A percentile compares a stretch with the other conserved stretches of the same genome.
These are phyloP conservation scores for Sinohyriopsis cumingii DNA, from an alignment of 2,888 invertebrate species.

Conservation along the genomic window DNA sequence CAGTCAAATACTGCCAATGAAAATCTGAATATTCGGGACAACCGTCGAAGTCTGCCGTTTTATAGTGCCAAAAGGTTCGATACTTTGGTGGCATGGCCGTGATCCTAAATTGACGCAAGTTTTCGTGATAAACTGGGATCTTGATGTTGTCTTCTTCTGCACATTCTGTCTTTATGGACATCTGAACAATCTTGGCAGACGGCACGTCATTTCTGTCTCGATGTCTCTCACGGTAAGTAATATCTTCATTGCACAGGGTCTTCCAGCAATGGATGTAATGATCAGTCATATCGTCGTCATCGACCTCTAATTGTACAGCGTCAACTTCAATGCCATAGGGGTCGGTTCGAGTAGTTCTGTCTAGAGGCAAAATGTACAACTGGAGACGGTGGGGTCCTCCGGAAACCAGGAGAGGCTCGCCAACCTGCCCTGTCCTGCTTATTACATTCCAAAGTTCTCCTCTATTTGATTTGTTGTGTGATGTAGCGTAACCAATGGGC, in stretches of 20 bases:
- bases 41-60: conserved; percentile 24
- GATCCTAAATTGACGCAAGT: conserved; percentile 19
- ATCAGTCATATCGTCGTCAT: conserved; percentile 16
- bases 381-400: conserved; percentile 17
- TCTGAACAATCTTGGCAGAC: conserved; percentile 23
- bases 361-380: conserved; percentile 10
- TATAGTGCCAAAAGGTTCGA: conserved; percentile 25
- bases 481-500: conserved; percentile 9
- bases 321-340: conserved; percentile 23
- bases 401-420: conserved; percentile 7
- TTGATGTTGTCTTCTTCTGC: conserved; percentile 26
- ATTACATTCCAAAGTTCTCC: conserved; percentile 21
- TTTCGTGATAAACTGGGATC: conserved; percentile 24
- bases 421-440: conserved; percentile 11
- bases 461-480: conserved; percentile 13
- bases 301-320: conserved; percentile 16
- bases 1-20: conserved; percentile 20
- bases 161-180: conserved; percentile 22
- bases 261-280: conserved; percentile 23
- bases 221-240: conserved; percentile 21
- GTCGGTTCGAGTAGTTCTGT: conserved; percentile 1
- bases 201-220: conserved; percentile 20
- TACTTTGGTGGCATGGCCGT: conserved; percentile 27
- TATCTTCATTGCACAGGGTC: conserved; percentile 22
- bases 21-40: conserved; percentile 26